Evolutionary conservation across 2,888 invertebrate genomes (phyloP).

Genomic region (Oeneis ivallda): DNA sequence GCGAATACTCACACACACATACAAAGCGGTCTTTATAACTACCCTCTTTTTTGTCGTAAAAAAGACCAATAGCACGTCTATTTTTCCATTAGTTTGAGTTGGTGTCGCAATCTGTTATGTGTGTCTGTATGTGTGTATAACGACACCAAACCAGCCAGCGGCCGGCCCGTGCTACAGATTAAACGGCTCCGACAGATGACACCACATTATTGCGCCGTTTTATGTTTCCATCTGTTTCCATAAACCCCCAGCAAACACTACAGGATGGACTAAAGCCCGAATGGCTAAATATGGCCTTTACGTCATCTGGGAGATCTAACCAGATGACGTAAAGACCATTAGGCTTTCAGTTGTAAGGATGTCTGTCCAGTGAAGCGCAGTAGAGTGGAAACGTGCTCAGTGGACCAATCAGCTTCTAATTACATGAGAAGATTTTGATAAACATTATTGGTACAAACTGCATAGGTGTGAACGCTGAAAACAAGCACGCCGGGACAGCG

Average conservation of each 20-base stretch:
- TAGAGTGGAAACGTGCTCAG: too few relatives aligned
- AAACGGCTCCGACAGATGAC: conserved; percentile 25
- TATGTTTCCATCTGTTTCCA: conserved; percentile 25
- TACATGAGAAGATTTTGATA: too few relatives aligned
- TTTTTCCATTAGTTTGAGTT: neutral
- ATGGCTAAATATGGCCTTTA: neutral
- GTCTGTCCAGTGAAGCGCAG: too few relatives aligned
- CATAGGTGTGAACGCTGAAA: too few relatives aligned
- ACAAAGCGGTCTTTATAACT: too few relatives aligned
- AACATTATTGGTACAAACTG: too few relatives aligned
- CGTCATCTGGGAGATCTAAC: neutral
- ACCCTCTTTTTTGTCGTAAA: too few relatives aligned
- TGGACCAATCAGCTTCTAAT: too few relatives aligned
- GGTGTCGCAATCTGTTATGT: conserved; percentile 19
- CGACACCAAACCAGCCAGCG: conserved; percentile 15
- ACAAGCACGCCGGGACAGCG: too few relatives aligned
- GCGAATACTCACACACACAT: too few relatives aligned
- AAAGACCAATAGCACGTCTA: neutral
- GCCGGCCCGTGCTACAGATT: conserved; percentile 22
- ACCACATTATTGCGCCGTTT: conserved; percentile 25
- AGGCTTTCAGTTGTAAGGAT: too few relatives aligned
- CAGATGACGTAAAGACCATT: neutral
- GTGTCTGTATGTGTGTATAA: too few relatives aligned
- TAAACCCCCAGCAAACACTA: conserved; percentile 18
- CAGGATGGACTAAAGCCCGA: neutral